Conservation (phyloP, 2,888 invertebrate species). For the Trachelus troglodyta region DNA sequence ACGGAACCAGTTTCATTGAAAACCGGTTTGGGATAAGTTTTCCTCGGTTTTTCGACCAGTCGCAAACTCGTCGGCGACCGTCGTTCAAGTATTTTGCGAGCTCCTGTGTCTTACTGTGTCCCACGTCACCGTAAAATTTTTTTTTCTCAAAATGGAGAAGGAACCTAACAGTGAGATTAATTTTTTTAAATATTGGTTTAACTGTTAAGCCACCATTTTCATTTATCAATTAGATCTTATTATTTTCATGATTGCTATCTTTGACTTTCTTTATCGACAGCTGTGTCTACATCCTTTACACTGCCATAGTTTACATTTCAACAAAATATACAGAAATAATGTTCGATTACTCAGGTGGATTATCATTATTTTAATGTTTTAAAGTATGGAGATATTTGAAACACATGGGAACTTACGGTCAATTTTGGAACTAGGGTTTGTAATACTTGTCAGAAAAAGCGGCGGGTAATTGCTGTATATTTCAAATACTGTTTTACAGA, state of each 20-base stretch:
- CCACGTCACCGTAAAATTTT: neutral
- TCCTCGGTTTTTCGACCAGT: slow-evolving; percentile 43
- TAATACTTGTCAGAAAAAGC: neutral
- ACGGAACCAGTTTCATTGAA: slow-evolving; percentile 51
- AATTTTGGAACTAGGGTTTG: neutral
- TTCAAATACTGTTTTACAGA: neutral
- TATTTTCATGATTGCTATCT: neutral
- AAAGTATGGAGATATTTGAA: neutral
- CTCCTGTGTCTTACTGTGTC: too few relatives aligned
- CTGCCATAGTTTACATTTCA: neutral
- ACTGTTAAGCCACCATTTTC: neutral
- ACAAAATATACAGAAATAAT: neutral
- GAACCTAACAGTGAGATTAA: neutral
- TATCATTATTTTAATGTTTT: neutral
- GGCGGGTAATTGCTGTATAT: neutral
- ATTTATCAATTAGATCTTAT: neutral
- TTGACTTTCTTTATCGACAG: neutral
- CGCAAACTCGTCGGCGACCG: slow-evolving; percentile 14
- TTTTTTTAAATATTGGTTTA: neutral
- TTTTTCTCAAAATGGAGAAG: neutral
- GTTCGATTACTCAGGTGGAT: neutral
- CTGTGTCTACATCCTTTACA: neutral
- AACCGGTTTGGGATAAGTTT: slow-evolving; percentile 58
- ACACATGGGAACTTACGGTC: neutral
- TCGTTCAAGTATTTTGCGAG: neutral